Percentiles rank a stretch among this genome's conserved stretches.
phyloP scores from a whole-genome alignment of 92 coral and sea anemone genomes.

The Zoanthus solanderi region DNA sequence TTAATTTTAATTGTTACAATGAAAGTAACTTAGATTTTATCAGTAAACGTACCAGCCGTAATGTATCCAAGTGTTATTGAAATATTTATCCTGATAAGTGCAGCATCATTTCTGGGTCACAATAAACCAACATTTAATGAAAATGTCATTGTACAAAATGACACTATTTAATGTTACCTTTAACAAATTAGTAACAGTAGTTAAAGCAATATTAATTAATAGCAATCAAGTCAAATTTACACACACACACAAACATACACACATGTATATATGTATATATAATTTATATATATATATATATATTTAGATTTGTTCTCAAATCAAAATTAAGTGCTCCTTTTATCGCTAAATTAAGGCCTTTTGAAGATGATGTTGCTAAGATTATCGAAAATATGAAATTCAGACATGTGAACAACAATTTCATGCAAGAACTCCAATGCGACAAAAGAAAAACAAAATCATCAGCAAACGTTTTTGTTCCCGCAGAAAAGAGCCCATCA shows the following conservation, averaged over 20 bases:
- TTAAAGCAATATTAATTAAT: too few relatives aligned
- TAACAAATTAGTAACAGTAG: too few relatives aligned
- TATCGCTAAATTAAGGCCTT: background rate
- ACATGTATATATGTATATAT: too few relatives aligned
- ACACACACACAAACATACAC: too few relatives aligned
- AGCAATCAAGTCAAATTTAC: too few relatives aligned
- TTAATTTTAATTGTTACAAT: too few relatives aligned
- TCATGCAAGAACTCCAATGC: background rate
- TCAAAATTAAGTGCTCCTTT: background rate
- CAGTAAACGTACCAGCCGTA: conserved; percentile 71
- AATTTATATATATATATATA: too few relatives aligned
- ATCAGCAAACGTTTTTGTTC: conserved; percentile 6
- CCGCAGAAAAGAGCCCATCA: background rate
- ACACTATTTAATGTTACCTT: too few relatives aligned
- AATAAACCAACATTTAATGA: background rate
- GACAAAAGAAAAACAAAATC: conserved; percentile 22
- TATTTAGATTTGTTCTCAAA: background rate
- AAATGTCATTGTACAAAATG: background rate
- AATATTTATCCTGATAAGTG: conserved; percentile 73
- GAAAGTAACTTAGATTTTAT: too few relatives aligned
- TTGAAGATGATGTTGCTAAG: conserved; percentile 15
- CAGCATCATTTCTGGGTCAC: conserved; percentile 77
- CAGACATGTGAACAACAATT: background rate
- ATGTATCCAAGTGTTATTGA: conserved; percentile 92
- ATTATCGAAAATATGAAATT: conserved; percentile 22